These are phyloP conservation scores for Stercorarius parasiticus DNA, from an alignment of 2,113 vertebrate species.

Conservation along the genomic window DNA sequence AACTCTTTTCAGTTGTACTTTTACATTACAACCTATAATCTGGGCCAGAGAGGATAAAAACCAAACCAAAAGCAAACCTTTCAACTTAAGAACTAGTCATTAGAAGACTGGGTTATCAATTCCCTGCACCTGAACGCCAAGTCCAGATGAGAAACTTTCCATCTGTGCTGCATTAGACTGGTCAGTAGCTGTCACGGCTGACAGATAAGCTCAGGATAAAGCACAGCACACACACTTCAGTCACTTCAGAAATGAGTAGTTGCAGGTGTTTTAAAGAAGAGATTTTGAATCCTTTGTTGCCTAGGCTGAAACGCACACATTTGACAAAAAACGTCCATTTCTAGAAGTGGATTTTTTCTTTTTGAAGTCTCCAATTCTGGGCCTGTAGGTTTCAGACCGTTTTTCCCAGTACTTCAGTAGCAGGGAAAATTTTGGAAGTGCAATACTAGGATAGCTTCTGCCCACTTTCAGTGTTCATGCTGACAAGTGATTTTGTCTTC, in stretches of 20 bases:
- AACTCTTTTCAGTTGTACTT: background rate
- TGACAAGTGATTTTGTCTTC: slow-evolving; percentile 78
- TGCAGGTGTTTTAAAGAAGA: background rate
- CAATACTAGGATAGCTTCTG: background rate
- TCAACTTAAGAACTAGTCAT: background rate
- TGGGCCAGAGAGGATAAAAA: background rate
- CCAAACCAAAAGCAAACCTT: background rate
- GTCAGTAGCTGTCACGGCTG: background rate
- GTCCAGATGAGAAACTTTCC: background rate
- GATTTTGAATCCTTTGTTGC: background rate
- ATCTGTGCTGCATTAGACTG: rapidly evolving
- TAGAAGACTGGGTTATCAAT: background rate
- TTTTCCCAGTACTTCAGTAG: background rate
- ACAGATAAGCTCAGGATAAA: background rate
- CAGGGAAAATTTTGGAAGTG: background rate
- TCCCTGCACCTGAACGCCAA: background rate
- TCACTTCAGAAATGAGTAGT: background rate
- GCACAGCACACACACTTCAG: background rate
- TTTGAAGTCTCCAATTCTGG: background rate
- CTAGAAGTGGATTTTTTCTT: background rate
- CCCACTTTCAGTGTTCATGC: slow-evolving; percentile 75
- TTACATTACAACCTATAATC: rapidly evolving
- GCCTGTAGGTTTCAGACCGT: background rate
- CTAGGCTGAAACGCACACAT: background rate
- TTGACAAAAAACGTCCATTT: background rate